Percentiles rank a stretch among this genome's conserved stretches.
These are phyloP conservation scores for Rhineura floridana DNA, from an alignment of 2,113 vertebrate genomes.

Conservation along the genomic window DNA sequence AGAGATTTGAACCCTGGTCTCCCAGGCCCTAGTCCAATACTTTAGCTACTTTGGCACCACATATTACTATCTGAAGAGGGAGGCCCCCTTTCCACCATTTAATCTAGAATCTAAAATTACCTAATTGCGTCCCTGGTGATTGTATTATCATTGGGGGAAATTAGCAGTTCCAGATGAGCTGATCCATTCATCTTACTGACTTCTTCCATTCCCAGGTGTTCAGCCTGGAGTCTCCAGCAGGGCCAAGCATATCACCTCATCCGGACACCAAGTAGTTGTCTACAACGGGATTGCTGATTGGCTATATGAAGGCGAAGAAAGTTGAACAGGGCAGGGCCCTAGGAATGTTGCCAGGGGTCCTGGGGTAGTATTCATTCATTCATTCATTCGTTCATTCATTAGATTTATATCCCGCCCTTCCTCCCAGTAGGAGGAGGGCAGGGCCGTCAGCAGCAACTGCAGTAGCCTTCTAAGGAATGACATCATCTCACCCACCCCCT, in stretches of 20 bases:
- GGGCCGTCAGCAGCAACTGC: neutral
- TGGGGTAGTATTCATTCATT: neutral
- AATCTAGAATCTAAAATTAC: too few relatives aligned
- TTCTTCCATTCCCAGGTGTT: constrained; percentile 70
- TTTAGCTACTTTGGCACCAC: too few relatives aligned
- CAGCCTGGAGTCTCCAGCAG: constrained; percentile 69
- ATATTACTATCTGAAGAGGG: too few relatives aligned
- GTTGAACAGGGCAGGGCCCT: too few relatives aligned
- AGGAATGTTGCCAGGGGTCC: too few relatives aligned
- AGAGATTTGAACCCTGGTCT: too few relatives aligned
- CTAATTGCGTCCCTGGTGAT: too few relatives aligned
- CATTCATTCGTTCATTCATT: too few relatives aligned
- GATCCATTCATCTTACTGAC: neutral
- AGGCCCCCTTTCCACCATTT: too few relatives aligned
- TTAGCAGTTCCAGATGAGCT: neutral
- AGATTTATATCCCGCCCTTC: too few relatives aligned
- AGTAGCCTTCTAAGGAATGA: neutral
- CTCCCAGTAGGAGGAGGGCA: too few relatives aligned
- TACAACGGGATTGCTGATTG: constrained; percentile 82
- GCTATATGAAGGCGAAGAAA: constrained; percentile 79
- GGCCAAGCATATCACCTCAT: constrained; percentile 75
- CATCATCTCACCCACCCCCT: neutral
- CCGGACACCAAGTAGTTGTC: constrained; percentile 67
- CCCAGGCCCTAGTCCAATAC: too few relatives aligned
- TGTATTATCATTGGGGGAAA: neutral